These are phyloP conservation scores for Philopedon plagiatum DNA, from an alignment of 2,888 invertebrate species.

Conservation along the genomic window DNA sequence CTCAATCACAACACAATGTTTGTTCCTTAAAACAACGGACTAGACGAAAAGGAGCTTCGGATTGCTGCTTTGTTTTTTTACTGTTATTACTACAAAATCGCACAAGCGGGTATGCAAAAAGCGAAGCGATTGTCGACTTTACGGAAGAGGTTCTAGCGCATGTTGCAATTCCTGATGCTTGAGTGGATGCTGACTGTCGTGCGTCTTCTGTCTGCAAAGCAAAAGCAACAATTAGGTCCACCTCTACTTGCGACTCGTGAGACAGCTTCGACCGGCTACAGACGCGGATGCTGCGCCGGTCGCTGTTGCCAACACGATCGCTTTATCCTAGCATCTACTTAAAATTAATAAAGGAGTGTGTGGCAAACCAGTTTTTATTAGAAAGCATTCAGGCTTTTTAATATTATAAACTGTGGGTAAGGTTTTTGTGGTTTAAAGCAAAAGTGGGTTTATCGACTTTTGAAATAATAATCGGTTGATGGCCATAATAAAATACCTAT, in stretches of 20 bases:
- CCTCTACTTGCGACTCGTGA: conserved; percentile 41
- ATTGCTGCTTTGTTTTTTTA: conserved; percentile 39
- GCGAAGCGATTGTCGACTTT: conserved; percentile 66
- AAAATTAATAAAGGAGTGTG: not conserved
- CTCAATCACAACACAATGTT: conserved; percentile 55
- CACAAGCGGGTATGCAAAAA: conserved; percentile 67
- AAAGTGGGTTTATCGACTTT: too few relatives aligned
- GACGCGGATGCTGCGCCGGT: conserved; percentile 40
- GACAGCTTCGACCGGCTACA: conserved; percentile 37
- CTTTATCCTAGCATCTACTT: conserved; percentile 11
- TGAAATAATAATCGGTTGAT: too few relatives aligned
- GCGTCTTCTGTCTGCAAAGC: conserved; percentile 61
- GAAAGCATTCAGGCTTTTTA: too few relatives aligned
- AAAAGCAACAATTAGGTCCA: conserved; percentile 58
- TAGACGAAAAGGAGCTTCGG: conserved; percentile 46
- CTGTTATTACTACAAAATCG: conserved; percentile 55
- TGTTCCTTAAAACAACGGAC: conserved; percentile 52
- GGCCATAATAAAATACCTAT: too few relatives aligned
- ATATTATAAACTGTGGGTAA: too few relatives aligned
- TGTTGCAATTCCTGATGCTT: conserved; percentile 64
- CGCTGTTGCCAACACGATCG: conserved; percentile 41
- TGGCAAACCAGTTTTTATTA: not conserved
- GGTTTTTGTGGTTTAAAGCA: too few relatives aligned
- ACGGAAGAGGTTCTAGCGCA: conserved; percentile 64
- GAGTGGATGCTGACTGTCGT: conserved; percentile 60